A percentile compares a stretch with the other conserved stretches of the same genome.
phyloP scores from a whole-genome alignment of 64 coral and sea anemone genomes.

The Trachythela sp. region DNA sequence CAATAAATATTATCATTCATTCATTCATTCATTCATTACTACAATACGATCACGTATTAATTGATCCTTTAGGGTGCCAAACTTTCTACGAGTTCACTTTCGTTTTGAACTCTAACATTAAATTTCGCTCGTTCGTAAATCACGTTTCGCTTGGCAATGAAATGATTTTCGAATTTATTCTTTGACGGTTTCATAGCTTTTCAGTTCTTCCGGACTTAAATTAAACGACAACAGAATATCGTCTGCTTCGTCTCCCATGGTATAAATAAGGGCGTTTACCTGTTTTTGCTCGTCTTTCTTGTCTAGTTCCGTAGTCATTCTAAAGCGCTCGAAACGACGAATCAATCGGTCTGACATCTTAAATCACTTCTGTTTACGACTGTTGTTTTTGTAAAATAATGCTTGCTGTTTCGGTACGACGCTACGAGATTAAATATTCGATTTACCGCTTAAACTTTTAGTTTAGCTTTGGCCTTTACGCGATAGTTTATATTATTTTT shows the following conservation, averaged over 20 bases:
- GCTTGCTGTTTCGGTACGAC: too few species aligned
- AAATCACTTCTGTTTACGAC: too few species aligned
- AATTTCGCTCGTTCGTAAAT: background rate
- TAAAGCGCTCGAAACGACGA: background rate
- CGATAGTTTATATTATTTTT: too few species aligned
- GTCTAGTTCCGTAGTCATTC: background rate
- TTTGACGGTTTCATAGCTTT: background rate
- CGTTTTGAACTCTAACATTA: too few species aligned
- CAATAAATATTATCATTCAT: too few species aligned
- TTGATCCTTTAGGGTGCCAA: background rate
- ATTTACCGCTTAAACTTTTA: too few species aligned
- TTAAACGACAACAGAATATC: background rate
- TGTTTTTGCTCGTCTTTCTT: background rate
- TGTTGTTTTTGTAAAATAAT: too few species aligned
- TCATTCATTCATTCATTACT: too few species aligned
- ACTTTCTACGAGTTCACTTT: background rate
- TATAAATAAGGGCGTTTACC: background rate
- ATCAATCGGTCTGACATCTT: background rate
- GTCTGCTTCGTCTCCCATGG: background rate
- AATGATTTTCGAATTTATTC: background rate
- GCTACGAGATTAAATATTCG: too few species aligned
- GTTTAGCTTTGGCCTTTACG: too few species aligned
- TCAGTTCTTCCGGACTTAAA: background rate
- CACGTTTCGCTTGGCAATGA: background rate
- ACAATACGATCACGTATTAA: conserved; percentile 1